These are phyloP conservation scores for Phoebastria nigripes DNA, from an alignment of 2,797 vertebrate species.

Conservation along the genomic window DNA sequence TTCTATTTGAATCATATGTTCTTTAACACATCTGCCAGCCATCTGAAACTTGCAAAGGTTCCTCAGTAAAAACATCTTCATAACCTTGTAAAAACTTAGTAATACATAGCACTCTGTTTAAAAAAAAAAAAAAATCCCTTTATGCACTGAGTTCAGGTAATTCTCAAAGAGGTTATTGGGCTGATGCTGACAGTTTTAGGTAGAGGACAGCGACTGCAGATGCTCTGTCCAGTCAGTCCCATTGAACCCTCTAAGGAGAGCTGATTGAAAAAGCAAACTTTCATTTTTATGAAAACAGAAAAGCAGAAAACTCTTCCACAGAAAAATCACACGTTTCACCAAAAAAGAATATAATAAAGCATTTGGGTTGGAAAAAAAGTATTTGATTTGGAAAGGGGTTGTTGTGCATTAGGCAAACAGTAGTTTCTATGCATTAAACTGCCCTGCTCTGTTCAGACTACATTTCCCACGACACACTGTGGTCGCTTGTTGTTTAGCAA, in stretches of 20 bases:
- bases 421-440: not conserved
- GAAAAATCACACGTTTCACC: not conserved
- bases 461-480: not conserved
- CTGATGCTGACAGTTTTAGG: not conserved
- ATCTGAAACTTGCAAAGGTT: constrained; percentile 52
- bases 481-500: not conserved
- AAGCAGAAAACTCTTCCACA: not conserved
- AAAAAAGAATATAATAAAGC: not conserved
- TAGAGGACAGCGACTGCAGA: not conserved
- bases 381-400: not conserved
- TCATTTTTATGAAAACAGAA: not conserved
- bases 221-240: not conserved
- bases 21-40: constrained; percentile 61
- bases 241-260: not conserved
- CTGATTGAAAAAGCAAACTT: not conserved
- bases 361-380: not conserved
- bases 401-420: not conserved
- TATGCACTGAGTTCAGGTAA: not conserved
- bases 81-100: constrained; percentile 10
- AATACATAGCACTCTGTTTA: not conserved
- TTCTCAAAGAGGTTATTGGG: not conserved
- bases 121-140: not conserved
- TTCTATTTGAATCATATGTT: constrained; percentile 64
- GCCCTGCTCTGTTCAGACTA: not conserved
- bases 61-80: constrained; percentile 52